These are phyloP conservation scores for Rhingia campestris DNA, from an alignment of 2,888 invertebrate genomes.

Conservation along the genomic window DNA sequence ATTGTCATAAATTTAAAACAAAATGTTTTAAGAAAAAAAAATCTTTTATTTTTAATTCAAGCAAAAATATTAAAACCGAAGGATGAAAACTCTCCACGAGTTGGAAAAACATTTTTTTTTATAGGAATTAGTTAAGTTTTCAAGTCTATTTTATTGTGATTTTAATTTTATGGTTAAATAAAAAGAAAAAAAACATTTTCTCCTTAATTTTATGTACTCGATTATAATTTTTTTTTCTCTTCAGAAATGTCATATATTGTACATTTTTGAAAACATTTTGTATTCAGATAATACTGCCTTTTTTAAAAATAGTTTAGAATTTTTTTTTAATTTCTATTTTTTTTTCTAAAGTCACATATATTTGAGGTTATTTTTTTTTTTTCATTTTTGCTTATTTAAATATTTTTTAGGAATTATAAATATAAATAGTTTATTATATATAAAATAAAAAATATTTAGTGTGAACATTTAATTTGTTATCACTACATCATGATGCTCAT, in stretches of 20 bases:
- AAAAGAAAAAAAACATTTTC: constrained; percentile 38
- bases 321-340: constrained; percentile 29
- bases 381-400: constrained; percentile 62
- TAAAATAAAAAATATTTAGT: constrained; percentile 50
- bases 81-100: constrained; percentile 21
- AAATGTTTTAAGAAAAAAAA: constrained; percentile 10
- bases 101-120: constrained; percentile 21
- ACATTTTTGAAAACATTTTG: constrained; percentile 46
- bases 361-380: constrained; percentile 32
- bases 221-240: constrained; percentile 15
- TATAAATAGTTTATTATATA: constrained; percentile 61
- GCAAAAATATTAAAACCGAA: constrained; percentile 40
- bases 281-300: constrained; percentile 64
- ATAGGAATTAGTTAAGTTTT: constrained; percentile 66
- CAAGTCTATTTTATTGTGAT: constrained; percentile 83
- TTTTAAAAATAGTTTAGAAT: constrained; percentile 39
- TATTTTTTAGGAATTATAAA: constrained; percentile 56
- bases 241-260: constrained; percentile 9
- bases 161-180: constrained; percentile 80
- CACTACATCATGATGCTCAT: constrained; percentile 52
- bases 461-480: constrained; percentile 58
- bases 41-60: constrained; percentile 23
- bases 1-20: constrained; percentile 31
- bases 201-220: constrained; percentile 29
- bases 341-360: constrained; percentile 51